Evolutionary conservation across 2,797 vertebrate genomes (phyloP), one percentile per base, ranked within the genome.

Genomic region (Schizopygopsis pylzovi): DNA sequence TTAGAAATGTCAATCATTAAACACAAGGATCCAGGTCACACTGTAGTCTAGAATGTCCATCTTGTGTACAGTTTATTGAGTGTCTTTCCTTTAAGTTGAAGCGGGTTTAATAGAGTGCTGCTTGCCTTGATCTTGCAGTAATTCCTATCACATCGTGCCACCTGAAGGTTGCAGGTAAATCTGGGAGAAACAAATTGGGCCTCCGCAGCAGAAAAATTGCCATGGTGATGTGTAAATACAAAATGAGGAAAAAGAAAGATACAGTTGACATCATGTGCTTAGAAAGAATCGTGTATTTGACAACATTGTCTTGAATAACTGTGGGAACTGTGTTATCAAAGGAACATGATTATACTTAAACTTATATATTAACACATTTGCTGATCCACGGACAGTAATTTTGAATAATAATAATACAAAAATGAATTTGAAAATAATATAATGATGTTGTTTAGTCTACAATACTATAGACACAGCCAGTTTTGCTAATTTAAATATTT

Each of bases 101-200:
- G 76, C 4, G 11, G 39, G 54, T 61, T 79, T 79, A 79, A 43
- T 43, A 43, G 54, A 79, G 52, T 41, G 13, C 22, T 41, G 76
- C 54, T 79, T 43, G 6, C 7, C 76, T 61, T 43, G 76, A 78
- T 59, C 4, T 37, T 4, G 52, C 37, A 61, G 76, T 78, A 78
- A 78, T 61, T 77, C 49, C 33, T 49, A 22, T 56, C 20, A 54
- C 75, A 77, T 56, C 15, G 4, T 43, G 52, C 37, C 2, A 13
- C 54, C 54, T 43, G 76, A 79, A 79, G 54, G 54, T 43, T 79
- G 22, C 39, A 43, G 22, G 76, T 79, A 79, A 61, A 79, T 79
- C 54, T 41, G 22, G 9, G 54, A 78, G 37, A 79, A 61, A 25
- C 37, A 61, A 61, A 61, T 22, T 43, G 22, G 37, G 22, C 13